Base-by-base conservation (phyloP, 1,140 invertebrate species). In the Drosophila hydei region DNA sequence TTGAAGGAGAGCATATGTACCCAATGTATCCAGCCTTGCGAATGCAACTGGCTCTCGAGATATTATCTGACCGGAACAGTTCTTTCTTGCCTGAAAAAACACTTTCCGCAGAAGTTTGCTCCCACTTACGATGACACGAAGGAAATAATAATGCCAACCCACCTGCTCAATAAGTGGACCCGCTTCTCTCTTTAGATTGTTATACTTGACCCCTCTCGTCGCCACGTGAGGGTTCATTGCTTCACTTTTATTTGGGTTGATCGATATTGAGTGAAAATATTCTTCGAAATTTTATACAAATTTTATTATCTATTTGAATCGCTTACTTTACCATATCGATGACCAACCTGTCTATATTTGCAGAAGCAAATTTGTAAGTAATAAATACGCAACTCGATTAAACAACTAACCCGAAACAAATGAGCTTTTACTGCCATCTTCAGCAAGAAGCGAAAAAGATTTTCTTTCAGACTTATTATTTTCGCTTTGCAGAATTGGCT, bases 31-130 rank as follows among this genome's bases (percentile, higher is more conserved):
- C 78, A 75, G 43, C 83, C 83, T 2, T 88, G 83, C 56, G 83
- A 88, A 52, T 88, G 84, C 54, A 36, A 21, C 18, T 88, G 83
- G 83, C 83, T 79, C 2, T 71, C 83, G 0, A 72, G 84, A 0
- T 77, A 74, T 27, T 88, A 88, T 43, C 72, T 88, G 7, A 88
- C 83, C 11, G 84, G 84, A 0, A 88, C 83, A 7, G 83, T 88
- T 1, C 55, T 88, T 9, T 40, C 38, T 1, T 88, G 84, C 18
- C 69, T 88, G 21, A 78, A 88, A 36, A 40, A 55, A 0, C 67
- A 48, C 6, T 88, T 88, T 38, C 84, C 83, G 16, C 84, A 79
- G 40, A 88, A 88, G 65, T 88, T 88, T 42, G 60, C 68, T 4
- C 84, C 84, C 33, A 79, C 73, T 11, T 88, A 79, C 51, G 84